Percentiles rank a stretch among this genome's conserved stretches.
Evolutionary conservation across 2,888 invertebrate species (phyloP).

Genomic region (Rotaria magnacalcarata): DNA sequence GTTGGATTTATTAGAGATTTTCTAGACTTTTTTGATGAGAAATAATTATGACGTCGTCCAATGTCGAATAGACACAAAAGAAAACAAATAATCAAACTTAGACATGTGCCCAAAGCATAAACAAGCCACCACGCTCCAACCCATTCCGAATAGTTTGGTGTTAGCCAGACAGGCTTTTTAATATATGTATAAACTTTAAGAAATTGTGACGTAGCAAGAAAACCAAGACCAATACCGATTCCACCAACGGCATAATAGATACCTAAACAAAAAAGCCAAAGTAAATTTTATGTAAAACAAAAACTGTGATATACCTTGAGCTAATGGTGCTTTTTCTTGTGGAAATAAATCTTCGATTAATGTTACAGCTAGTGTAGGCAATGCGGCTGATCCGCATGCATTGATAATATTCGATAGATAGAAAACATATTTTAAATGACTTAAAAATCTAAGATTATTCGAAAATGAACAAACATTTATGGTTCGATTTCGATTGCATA

Average conservation of each 20-base stretch:
- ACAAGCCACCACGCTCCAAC: slow-evolving; percentile 46
- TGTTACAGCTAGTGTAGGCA: slow-evolving; percentile 39
- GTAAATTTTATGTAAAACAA: neutral
- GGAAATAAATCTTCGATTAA: slow-evolving; percentile 40
- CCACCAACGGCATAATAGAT: slow-evolving; percentile 42
- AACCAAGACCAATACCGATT: slow-evolving; percentile 44
- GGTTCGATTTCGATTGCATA: slow-evolving; percentile 35
- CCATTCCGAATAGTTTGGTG: slow-evolving; percentile 39
- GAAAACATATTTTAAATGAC: slow-evolving; percentile 42
- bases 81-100: neutral
- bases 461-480: neutral
- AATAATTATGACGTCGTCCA: neutral
- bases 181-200: slow-evolving; percentile 34
- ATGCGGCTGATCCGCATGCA: slow-evolving; percentile 41
- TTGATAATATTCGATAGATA: slow-evolving; percentile 42
- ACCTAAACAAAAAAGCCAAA: neutral
- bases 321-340: slow-evolving; percentile 36
- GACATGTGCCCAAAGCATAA: slow-evolving; percentile 19
- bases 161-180: neutral
- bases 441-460: slow-evolving; percentile 6
- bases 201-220: slow-evolving; percentile 41
- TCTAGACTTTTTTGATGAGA: neutral
- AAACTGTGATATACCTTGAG: slow-evolving; percentile 10
- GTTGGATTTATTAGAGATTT: neutral
- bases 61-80: neutral